Evolutionary conservation across 1,140 invertebrate genomes (phyloP).

Genomic region (Drosophila sp.): DNA sequence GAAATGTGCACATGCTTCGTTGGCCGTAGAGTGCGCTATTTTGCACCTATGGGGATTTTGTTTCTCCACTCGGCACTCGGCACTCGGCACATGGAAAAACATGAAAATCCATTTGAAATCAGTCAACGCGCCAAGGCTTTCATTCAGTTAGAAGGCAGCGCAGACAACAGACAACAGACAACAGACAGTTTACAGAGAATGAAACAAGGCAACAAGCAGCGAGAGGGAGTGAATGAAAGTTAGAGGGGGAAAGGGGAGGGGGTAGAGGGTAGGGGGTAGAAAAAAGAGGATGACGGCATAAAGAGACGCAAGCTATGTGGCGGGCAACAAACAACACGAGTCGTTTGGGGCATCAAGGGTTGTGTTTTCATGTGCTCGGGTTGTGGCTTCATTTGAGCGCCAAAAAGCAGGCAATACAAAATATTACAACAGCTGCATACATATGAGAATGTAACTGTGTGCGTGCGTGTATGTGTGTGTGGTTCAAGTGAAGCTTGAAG

Average conservation of each 20-base stretch:
- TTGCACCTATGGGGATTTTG: constrained; percentile 79
- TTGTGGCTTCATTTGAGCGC: constrained; percentile 45
- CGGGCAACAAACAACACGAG: constrained; percentile 1
- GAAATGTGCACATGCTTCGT: constrained; percentile 79
- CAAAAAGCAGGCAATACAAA: constrained; percentile 54
- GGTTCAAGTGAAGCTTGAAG: constrained; percentile 64
- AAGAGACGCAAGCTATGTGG: neutral
- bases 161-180: constrained; percentile 59
- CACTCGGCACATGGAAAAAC: constrained; percentile 41
- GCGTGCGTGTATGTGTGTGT: neutral
- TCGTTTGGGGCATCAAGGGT: constrained; percentile 4
- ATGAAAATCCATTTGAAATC: constrained; percentile 80
- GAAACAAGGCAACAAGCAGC: constrained; percentile 18
- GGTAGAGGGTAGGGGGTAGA: neutral
- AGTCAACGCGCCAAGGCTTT: constrained; percentile 80
- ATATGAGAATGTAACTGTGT: neutral
- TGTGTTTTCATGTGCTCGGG: constrained; percentile 7
- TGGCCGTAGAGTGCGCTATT: constrained; percentile 74
- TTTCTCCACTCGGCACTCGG: constrained; percentile 20
- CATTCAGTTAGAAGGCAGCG: constrained; percentile 71
- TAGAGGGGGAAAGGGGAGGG: neutral
- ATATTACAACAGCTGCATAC: constrained; percentile 35
- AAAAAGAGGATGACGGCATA: too few relatives aligned
- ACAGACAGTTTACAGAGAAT: neutral
- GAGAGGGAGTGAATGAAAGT: neutral